A percentile compares a stretch with the other conserved stretches of the same genome.
Evolutionary conservation across 1,140 invertebrate species (phyloP).

Genomic region (Drosophila pseudoananassae): DNA sequence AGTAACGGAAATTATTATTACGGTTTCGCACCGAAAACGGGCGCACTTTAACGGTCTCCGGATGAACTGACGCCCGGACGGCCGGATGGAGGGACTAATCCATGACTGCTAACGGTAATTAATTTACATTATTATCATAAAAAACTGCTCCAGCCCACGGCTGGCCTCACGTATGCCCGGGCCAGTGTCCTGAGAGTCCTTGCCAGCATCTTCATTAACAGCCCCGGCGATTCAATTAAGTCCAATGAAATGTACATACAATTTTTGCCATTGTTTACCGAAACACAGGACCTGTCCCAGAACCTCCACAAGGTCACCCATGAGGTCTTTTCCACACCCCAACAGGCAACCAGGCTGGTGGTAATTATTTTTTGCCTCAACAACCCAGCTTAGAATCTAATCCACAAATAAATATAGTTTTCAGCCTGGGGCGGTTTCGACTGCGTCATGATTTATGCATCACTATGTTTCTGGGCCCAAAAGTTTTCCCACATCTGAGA

Average conservation of each 20-base stretch:
- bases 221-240: conserved; percentile 67
- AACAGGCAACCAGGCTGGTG: neutral
- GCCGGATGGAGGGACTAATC: conserved; percentile 31
- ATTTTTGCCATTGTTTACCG: conserved; percentile 40
- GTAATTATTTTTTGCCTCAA: conserved; percentile 27
- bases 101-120: conserved; percentile 54
- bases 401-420: conserved; percentile 31
- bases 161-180: conserved; percentile 18
- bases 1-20: conserved; percentile 62
- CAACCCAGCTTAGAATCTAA: conserved; percentile 39
- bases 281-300: neutral
- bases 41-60: conserved; percentile 8
- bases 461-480: conserved; percentile 5
- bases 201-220: conserved; percentile 65
- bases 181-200: conserved; percentile 24
- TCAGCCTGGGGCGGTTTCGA: conserved; percentile 2
- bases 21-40: neutral
- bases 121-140: conserved; percentile 80
- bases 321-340: neutral
- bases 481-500: conserved; percentile 37
- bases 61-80: conserved; percentile 3
- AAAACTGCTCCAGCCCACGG: conserved; percentile 48
- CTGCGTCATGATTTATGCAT: conserved; percentile 50
- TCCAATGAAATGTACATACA: conserved; percentile 64
- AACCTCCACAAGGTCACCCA: conserved; percentile 27